Percentiles rank a stretch among this genome's conserved stretches.
These are phyloP conservation scores for Hypsopygia costalis DNA, from an alignment of 2,888 invertebrate genomes.

Conservation along the genomic window DNA sequence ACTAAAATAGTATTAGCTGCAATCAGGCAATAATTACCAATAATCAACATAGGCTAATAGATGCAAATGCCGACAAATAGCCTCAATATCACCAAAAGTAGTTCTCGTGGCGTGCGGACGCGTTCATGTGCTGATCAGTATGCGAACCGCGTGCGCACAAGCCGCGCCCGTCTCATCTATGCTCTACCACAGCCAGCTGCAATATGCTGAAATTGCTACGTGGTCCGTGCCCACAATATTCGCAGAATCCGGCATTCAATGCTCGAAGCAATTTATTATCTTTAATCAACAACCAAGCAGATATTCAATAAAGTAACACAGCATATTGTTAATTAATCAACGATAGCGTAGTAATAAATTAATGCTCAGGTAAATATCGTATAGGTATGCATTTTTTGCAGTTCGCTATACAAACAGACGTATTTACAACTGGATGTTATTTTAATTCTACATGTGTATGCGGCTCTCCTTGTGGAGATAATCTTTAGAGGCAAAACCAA, in stretches of 20 bases:
- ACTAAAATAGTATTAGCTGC: too few species aligned
- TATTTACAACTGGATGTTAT: conserved; percentile 42
- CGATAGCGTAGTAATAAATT: conserved; percentile 12
- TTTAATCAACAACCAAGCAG: conserved; percentile 6
- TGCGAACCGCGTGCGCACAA: conserved; percentile 47
- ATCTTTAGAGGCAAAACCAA: too few species aligned
- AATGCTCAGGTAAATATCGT: conserved; percentile 16
- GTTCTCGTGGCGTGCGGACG: not conserved
- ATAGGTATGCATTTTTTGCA: conserved; percentile 38
- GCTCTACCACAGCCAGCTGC: conserved; percentile 49
- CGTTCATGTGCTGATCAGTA: conserved; percentile 44
- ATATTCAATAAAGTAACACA: conserved; percentile 6
- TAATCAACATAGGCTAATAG: not conserved
- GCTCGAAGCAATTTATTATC: conserved; percentile 10
- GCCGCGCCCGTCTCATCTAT: conserved; percentile 35
- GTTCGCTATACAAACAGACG: conserved; percentile 52
- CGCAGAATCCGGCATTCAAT: conserved; percentile 17
- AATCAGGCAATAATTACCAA: too few species aligned
- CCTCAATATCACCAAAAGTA: not conserved
- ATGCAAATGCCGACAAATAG: conserved; percentile 1
- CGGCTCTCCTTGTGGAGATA: too few species aligned
- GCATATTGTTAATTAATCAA: conserved; percentile 18
- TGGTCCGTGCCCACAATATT: conserved; percentile 52
- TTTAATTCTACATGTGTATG: too few species aligned
- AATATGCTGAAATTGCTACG: conserved; percentile 73